phyloP scores from a whole-genome alignment of 1,140 invertebrate species.

The Notospermus geniculatus region DNA sequence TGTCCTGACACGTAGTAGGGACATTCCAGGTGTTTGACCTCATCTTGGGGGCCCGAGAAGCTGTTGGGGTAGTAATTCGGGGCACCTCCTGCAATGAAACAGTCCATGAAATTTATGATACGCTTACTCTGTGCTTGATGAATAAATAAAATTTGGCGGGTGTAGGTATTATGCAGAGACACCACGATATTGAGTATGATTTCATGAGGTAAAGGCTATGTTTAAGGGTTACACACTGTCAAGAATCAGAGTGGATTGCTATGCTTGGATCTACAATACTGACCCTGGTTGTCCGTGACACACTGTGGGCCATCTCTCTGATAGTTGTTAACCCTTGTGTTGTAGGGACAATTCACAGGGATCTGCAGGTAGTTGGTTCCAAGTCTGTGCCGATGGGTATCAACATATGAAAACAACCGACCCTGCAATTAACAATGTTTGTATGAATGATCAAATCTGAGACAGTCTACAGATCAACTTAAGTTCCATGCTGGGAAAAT shows the following conservation, averaged over 20 bases:
- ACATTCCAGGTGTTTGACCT: slow-evolving; percentile 39
- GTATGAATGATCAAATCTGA: neutral
- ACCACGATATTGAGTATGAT: too few relatives aligned
- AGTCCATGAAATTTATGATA: neutral
- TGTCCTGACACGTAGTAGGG: slow-evolving; percentile 57
- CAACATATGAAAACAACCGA: slow-evolving; percentile 88
- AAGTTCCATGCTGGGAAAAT: too few relatives aligned
- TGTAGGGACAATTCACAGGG: slow-evolving; percentile 91
- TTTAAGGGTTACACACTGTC: too few relatives aligned
- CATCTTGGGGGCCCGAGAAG: slow-evolving; percentile 74
- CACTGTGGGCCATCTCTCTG: slow-evolving; percentile 79
- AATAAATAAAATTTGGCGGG: too few relatives aligned
- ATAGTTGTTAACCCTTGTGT: slow-evolving; percentile 66
- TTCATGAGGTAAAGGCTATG: too few relatives aligned
- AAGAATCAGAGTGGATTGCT: neutral
- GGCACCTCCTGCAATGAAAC: slow-evolving; percentile 70
- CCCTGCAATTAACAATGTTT: slow-evolving; percentile 58
- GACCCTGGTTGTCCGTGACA: slow-evolving; percentile 53
- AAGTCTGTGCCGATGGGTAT: slow-evolving; percentile 90
- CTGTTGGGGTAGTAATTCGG: slow-evolving; percentile 97
- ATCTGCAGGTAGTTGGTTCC: slow-evolving; percentile 91
- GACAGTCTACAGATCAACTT: neutral
- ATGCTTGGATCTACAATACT: neutral
- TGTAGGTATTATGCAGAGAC: too few relatives aligned
- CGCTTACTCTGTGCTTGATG: too few relatives aligned